Conservation (phyloP, 23 tunicate genomes). For the Oikopleura dioica region DNA sequence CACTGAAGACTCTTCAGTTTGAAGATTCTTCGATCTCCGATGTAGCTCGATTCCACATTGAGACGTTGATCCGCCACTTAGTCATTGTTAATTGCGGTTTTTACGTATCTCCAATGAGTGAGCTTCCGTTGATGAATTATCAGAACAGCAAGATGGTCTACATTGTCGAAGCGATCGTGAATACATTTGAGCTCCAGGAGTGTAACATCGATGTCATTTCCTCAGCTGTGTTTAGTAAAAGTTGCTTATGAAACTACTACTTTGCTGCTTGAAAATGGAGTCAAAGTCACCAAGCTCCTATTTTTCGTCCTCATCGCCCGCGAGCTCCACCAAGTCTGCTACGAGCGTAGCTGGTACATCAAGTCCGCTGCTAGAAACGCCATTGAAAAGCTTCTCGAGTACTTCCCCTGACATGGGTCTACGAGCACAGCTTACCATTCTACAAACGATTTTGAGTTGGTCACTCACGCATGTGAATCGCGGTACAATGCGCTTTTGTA, state of each 20-base stretch:
- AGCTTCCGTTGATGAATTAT: no score
- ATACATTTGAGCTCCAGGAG: neutral
- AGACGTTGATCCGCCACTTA: neutral
- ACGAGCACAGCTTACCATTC: slow-evolving; percentile 54
- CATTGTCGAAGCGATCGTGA: neutral
- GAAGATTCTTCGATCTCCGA: no score
- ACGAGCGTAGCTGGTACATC: slow-evolving; percentile 84
- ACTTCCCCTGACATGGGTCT: slow-evolving; percentile 68
- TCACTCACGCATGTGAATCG: no score
- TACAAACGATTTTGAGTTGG: no score
- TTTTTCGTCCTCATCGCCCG: slow-evolving; percentile 51
- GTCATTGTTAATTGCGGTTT: neutral
- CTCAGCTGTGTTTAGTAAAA: neutral
- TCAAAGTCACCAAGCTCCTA: slow-evolving; percentile 44
- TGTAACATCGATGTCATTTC: neutral
- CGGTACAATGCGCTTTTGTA: no score
- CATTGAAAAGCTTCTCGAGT: slow-evolving; percentile 38
- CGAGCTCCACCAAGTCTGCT: slow-evolving; percentile 61
- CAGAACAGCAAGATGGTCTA: neutral
- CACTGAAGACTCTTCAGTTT: no score
- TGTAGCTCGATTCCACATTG: no score
- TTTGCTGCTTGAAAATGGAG: neutral
- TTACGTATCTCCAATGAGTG: slow-evolving; percentile 3
- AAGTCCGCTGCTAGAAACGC: slow-evolving; percentile 77
- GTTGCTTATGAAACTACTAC: no score